Evolutionary conservation across 2,113 vertebrate genomes (phyloP).

Genomic region (Ceyx cyanopectus): DNA sequence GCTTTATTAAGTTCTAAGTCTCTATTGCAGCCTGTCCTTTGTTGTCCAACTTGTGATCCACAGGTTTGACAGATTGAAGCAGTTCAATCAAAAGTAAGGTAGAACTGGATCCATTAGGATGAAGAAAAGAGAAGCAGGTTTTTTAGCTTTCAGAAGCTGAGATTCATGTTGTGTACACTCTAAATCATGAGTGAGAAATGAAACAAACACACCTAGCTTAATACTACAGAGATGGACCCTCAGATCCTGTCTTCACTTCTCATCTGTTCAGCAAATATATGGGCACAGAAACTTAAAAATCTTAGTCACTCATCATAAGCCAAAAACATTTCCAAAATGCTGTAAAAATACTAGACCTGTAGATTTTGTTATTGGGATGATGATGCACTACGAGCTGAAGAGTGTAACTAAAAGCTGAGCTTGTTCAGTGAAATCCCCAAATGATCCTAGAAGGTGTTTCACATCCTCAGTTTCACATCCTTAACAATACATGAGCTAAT

Average conservation of each 20-base stretch:
- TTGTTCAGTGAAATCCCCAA: neutral
- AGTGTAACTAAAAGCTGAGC: neutral
- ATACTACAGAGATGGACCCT: neutral
- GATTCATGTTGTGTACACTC: fast-evolving
- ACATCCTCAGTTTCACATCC: neutral
- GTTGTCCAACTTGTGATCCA: neutral
- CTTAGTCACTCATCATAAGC: neutral
- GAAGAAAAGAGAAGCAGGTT: neutral
- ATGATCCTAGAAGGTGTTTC: neutral
- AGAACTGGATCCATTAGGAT: neutral
- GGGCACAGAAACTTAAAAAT: neutral
- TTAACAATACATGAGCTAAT: neutral
- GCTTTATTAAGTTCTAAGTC: neutral
- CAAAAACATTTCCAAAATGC: neutral
- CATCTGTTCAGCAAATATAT: neutral
- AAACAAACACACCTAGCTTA: neutral
- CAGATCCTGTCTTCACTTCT: neutral
- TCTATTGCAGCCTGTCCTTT: neutral
- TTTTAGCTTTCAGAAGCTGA: neutral
- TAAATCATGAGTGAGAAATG: neutral
- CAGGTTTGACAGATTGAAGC: neutral
- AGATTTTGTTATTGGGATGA: neutral
- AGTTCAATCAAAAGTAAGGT: neutral
- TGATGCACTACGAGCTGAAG: neutral
- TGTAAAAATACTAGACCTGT: neutral